Percentiles rank a stretch among this genome's conserved stretches.
Conservation (phyloP, 2,797 vertebrate genomes). For the Tenualosa ilisha region DNA sequence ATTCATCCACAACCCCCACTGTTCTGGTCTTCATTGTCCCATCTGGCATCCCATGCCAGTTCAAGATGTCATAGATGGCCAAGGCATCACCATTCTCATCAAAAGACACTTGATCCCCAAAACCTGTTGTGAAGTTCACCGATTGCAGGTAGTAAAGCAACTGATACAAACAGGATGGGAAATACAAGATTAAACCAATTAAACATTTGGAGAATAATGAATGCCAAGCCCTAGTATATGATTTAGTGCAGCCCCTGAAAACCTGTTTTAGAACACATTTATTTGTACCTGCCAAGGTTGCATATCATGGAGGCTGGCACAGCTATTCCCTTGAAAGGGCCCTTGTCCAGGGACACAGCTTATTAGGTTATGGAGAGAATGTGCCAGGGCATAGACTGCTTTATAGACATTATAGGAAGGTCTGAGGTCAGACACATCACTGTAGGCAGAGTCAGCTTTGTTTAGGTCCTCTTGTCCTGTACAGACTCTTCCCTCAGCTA, state of each 20-base stretch:
- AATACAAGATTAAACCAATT: not conserved
- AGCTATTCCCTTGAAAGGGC: constrained; percentile 61
- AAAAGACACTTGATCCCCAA: too few relatives aligned
- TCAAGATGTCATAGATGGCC: too few relatives aligned
- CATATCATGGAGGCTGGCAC: constrained; percentile 59
- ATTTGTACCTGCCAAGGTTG: constrained; percentile 71
- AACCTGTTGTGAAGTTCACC: too few relatives aligned
- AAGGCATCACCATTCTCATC: too few relatives aligned
- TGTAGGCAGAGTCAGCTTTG: constrained; percentile 55
- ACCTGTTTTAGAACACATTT: not conserved
- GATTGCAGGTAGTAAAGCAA: constrained; percentile 48
- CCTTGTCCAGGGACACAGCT: constrained; percentile 63
- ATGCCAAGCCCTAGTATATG: not conserved
- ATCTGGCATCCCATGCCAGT: too few relatives aligned
- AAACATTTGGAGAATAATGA: constrained; percentile 38
- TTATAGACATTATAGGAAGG: constrained; percentile 62
- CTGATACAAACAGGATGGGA: constrained; percentile 44
- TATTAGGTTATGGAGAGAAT: constrained; percentile 64
- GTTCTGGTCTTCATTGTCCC: too few relatives aligned
- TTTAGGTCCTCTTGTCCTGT: constrained; percentile 48
- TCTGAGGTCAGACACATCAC: constrained; percentile 55
- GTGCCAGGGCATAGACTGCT: constrained; percentile 71
- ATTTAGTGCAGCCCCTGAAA: not conserved
- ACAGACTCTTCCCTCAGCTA: constrained; percentile 50
- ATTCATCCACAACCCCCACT: too few relatives aligned